phyloP scores from a whole-genome alignment of 2,888 invertebrate genomes.

The Phytoseiulus persimilis region DNA sequence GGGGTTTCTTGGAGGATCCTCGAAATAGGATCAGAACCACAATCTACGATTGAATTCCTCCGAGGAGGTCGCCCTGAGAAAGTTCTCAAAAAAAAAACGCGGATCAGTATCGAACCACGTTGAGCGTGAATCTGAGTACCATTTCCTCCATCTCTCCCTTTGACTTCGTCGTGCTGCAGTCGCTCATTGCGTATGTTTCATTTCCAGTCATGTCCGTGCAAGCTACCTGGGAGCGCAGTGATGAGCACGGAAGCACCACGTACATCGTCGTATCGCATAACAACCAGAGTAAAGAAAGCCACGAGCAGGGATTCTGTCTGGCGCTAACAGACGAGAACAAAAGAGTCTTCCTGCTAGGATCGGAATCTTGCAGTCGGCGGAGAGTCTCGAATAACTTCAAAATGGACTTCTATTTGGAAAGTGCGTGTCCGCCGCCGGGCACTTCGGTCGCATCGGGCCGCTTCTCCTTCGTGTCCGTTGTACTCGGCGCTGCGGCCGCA shows the following conservation, averaged over 20 bases:
- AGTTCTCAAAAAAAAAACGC: too few species aligned
- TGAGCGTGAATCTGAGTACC: too few species aligned
- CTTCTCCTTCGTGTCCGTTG: not conserved
- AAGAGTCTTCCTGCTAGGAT: conserved; percentile 19
- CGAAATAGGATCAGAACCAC: too few species aligned
- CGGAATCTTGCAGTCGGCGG: conserved; percentile 19
- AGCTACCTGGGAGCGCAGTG: conserved; percentile 25
- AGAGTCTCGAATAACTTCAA: not conserved
- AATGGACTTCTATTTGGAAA: conserved; percentile 19
- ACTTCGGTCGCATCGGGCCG: not conserved
- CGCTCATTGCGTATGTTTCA: not conserved
- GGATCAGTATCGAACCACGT: too few species aligned
- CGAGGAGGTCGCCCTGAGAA: too few species aligned
- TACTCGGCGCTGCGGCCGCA: not conserved
- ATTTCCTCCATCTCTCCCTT: too few species aligned
- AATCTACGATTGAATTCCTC: too few species aligned
- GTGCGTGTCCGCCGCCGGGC: conserved; percentile 22
- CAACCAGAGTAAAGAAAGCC: conserved; percentile 9
- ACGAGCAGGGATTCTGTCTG: conserved; percentile 34
- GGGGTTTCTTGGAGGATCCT: too few species aligned
- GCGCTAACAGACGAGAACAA: conserved; percentile 27
- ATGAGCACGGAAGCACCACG: conserved; percentile 32
- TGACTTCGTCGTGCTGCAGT: not conserved
- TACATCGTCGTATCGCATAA: conserved; percentile 28
- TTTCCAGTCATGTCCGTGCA: conserved; percentile 29